Conservation (phyloP, 2,797 vertebrate species). For the Sphenodon punctatus region DNA sequence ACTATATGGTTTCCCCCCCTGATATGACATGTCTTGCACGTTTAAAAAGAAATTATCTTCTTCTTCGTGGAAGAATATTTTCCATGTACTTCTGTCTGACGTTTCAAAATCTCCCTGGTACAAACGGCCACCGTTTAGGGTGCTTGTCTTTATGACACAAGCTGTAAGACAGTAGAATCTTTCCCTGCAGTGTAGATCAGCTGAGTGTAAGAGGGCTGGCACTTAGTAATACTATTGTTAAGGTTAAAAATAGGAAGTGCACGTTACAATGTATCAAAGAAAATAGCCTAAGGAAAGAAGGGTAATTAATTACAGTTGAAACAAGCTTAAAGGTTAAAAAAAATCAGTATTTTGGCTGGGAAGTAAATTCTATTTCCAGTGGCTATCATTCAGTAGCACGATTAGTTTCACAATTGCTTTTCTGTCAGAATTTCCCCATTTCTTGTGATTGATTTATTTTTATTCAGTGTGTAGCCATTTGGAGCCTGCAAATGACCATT, state of each 20-base stretch:
- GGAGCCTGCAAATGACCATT: not conserved
- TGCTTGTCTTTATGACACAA: not conserved
- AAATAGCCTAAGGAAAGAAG: not conserved
- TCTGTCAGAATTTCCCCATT: slow-evolving; percentile 4
- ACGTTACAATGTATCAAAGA: slow-evolving; percentile 49
- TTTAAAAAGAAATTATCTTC: not conserved
- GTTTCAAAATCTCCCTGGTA: slow-evolving; percentile 20
- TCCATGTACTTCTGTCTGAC: not conserved
- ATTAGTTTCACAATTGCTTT: slow-evolving; percentile 16
- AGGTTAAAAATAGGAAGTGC: slow-evolving; percentile 43
- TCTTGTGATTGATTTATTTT: not conserved
- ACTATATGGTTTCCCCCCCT: not conserved
- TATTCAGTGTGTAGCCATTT: not conserved
- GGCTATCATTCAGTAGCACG: slow-evolving; percentile 3
- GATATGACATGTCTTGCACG: not conserved
- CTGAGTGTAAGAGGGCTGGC: slow-evolving; percentile 14
- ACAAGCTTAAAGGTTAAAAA: not conserved
- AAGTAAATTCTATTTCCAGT: not conserved
- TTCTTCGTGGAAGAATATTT: not conserved
- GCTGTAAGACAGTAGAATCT: not conserved
- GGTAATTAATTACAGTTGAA: not conserved
- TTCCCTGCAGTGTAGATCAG: not conserved
- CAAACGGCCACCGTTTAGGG: not conserved
- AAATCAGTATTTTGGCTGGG: not conserved
- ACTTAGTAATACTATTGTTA: not conserved